These are phyloP conservation scores for human DNA, from an alignment of 2,113 vertebrate species.

Conservation along the genomic window GRCh38 chr12:114699501-114700000, in stretches of 20 bases:
- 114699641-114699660: too few species aligned
- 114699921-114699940: neutral
- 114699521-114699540: too few species aligned
- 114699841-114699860: neutral
- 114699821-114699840: neutral
- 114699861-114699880: too few species aligned
- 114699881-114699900: neutral
- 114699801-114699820: neutral
- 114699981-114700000: rapidly evolving
- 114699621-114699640: too few species aligned
- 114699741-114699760: neutral
- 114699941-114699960: neutral
- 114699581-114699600: too few species aligned
- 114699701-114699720: too few species aligned
- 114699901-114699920: rapidly evolving
- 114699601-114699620: too few species aligned
- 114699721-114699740: neutral
- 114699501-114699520: too few species aligned
- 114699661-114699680: too few species aligned
- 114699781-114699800: neutral
- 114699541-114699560: too few species aligned
- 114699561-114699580: too few species aligned
- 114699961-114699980: rapidly evolving
- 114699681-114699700: too few species aligned
- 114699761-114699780: neutral